Conservation (phyloP, 2,797 vertebrate genomes). For the Spatula clypeata region DNA sequence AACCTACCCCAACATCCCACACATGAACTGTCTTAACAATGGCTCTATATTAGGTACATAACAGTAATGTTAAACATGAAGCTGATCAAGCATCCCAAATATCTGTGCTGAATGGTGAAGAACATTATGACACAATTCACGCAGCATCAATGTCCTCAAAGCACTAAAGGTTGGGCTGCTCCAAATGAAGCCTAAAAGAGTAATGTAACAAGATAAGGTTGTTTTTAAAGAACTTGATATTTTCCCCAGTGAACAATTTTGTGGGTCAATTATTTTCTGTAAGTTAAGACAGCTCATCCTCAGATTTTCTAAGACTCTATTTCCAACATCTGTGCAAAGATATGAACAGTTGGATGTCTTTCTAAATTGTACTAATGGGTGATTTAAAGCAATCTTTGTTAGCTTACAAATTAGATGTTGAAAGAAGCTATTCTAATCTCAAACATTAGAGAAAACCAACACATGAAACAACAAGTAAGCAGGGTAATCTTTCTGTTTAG, state of each 20-base stretch:
- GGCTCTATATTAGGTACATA: background rate
- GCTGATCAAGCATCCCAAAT: background rate
- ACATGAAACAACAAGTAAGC: constrained; percentile 13
- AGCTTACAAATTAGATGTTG: constrained; percentile 29
- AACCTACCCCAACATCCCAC: background rate
- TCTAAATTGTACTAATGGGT: background rate
- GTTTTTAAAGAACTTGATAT: background rate
- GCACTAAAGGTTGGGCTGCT: background rate
- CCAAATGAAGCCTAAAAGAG: background rate
- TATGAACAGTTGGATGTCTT: constrained; percentile 8
- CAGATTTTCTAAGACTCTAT: background rate
- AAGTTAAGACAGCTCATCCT: background rate
- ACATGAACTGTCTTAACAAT: background rate
- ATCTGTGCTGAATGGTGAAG: background rate
- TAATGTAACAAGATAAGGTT: background rate
- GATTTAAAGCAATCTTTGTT: background rate
- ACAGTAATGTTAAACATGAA: background rate
- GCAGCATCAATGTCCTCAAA: background rate
- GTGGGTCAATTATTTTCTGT: background rate
- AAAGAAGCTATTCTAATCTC: constrained; percentile 14
- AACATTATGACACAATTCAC: background rate
- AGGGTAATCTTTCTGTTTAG: constrained; percentile 15
- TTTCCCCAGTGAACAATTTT: background rate
- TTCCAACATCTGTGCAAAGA: constrained; percentile 1
- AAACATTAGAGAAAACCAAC: constrained; percentile 11